A percentile compares a stretch with the other conserved stretches of the same genome.
Evolutionary conservation across 2,113 vertebrate genomes (phyloP).

Genomic region (Porphyrio hochstetteri): DNA sequence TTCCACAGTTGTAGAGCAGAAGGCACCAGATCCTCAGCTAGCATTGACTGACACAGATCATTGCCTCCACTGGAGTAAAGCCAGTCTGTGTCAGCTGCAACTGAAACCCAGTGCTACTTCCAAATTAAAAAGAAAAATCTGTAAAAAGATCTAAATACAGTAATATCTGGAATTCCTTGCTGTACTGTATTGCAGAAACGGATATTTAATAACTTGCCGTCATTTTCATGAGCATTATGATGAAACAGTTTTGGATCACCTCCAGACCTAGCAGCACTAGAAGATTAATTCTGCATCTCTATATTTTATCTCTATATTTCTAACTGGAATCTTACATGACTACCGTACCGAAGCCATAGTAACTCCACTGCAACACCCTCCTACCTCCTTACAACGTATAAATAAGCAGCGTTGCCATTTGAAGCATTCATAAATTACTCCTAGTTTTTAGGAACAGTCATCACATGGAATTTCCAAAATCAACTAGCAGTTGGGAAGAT

Average conservation of each 20-base stretch:
- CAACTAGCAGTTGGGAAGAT: not conserved
- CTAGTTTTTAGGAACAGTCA: not conserved
- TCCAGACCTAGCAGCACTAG: constrained; percentile 1
- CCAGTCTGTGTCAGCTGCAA: not conserved
- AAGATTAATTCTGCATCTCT: constrained; percentile 9
- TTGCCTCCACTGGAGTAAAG: not conserved
- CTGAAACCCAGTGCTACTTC: not conserved
- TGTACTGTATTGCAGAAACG: not conserved
- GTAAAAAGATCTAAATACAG: not conserved
- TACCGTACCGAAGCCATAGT: not conserved
- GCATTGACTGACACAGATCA: constrained; percentile 28
- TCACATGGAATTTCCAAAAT: not conserved
- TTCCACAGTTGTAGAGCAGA: constrained; percentile 1
- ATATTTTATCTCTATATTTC: not conserved
- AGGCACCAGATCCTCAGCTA: not conserved
- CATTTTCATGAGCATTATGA: constrained; percentile 26
- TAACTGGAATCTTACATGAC: not conserved
- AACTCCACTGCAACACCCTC: not conserved
- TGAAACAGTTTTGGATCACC: constrained; percentile 13
- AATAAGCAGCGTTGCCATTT: not conserved
- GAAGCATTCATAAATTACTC: not conserved
- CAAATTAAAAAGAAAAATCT: not conserved
- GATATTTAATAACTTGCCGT: constrained; percentile 6
- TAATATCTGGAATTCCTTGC: not conserved
- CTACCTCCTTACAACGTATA: rapidly evolving